Conservation (phyloP, 2,113 vertebrate species). For the Heliornis fulica region DNA sequence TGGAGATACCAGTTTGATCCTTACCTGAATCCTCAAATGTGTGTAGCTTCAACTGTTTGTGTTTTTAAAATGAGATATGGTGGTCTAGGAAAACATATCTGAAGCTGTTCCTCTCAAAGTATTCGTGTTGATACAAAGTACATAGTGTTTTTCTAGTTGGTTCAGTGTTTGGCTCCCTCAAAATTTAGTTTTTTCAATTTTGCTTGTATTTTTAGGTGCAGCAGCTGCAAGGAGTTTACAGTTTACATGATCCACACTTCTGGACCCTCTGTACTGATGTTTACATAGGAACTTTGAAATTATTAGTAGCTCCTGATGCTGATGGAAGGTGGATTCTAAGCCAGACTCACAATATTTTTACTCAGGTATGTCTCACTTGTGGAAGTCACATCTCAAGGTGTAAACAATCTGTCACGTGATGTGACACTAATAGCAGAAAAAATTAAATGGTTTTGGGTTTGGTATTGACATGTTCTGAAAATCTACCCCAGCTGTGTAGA, state of each 20-base stretch:
- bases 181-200: too few relatives aligned
- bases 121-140: neutral
- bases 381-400: neutral
- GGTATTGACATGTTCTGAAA: neutral
- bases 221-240: slow-evolving; percentile 95
- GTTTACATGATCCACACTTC: slow-evolving; percentile 95
- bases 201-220: slow-evolving; percentile 84
- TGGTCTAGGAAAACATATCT: neutral
- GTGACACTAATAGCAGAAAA: neutral
- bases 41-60: neutral
- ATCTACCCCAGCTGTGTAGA: neutral
- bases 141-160: neutral
- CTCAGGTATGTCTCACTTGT: slow-evolving; percentile 83
- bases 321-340: slow-evolving; percentile 95
- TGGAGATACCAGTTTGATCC: neutral
- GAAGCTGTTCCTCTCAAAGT: neutral
- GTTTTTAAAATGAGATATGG: neutral
- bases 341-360: slow-evolving; percentile 98
- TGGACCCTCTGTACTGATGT: slow-evolving; percentile 98
- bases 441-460: neutral
- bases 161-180: neutral
- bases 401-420: neutral
- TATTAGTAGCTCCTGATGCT: slow-evolving; percentile 92
- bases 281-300: slow-evolving; percentile 92
- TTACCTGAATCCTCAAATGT: neutral